These are phyloP conservation scores for Zygaena filipendulae DNA, from an alignment of 2,888 invertebrate genomes.

Conservation along the genomic window DNA sequence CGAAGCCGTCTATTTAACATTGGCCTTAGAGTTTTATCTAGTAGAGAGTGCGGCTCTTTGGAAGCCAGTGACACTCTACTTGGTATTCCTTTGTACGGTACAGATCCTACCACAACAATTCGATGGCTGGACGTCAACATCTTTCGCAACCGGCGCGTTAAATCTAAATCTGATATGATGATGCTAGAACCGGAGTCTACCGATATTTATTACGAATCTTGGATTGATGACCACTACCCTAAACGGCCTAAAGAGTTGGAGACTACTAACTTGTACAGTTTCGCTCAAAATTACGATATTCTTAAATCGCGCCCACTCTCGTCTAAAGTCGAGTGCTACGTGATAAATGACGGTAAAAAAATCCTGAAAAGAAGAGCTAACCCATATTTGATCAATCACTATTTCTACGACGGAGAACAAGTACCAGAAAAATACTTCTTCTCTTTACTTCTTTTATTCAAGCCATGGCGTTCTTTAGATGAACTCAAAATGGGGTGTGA, in stretches of 20 bases:
- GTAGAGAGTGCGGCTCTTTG: slow-evolving; percentile 27
- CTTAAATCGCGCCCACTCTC: slow-evolving; percentile 12
- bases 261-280: slow-evolving; percentile 8
- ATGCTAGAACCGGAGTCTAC: slow-evolving; percentile 18
- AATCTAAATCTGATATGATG: slow-evolving; percentile 18
- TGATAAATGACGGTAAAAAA: slow-evolving; percentile 7
- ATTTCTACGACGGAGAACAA: slow-evolving; percentile 17
- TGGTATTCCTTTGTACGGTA: slow-evolving; percentile 22
- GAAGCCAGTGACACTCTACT: slow-evolving; percentile 26
- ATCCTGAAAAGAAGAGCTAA: slow-evolving; percentile 19
- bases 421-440: slow-evolving; percentile 22
- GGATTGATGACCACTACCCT: slow-evolving; percentile 23
- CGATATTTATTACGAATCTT: slow-evolving; percentile 21
- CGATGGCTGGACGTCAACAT: slow-evolving; percentile 24
- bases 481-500: slow-evolving; percentile 16
- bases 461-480: slow-evolving; percentile 19
- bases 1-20: slow-evolving; percentile 19
- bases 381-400: slow-evolving; percentile 24
- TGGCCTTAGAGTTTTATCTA: slow-evolving; percentile 20
- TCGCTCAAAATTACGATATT: slow-evolving; percentile 10
- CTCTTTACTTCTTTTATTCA: slow-evolving; percentile 19
- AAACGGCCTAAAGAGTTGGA: slow-evolving; percentile 21
- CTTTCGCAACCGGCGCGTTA: slow-evolving; percentile 20
- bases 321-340: slow-evolving; percentile 9
- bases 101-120: slow-evolving; percentile 25